Percentiles rank a stretch among this genome's conserved stretches.
Conservation (phyloP, 1,140 invertebrate genomes). For the Caerostris darwini region DNA sequence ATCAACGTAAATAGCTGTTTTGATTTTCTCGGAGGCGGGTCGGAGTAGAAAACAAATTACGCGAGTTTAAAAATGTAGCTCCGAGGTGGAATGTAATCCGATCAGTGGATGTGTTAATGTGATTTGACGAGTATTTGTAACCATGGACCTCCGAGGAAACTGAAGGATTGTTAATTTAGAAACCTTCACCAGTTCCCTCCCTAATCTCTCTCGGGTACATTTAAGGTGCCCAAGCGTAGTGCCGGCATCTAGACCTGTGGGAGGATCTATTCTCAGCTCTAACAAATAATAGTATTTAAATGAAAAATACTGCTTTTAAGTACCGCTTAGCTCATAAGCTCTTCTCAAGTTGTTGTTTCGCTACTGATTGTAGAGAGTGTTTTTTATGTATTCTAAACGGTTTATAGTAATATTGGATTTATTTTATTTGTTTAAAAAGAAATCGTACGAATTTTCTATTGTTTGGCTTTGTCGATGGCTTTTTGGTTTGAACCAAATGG, state of each 20-base stretch:
- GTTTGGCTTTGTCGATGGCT: no score
- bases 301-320: constrained; percentile 10
- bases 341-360: background rate
- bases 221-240: background rate
- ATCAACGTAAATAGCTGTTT: background rate
- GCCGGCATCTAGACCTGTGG: background rate
- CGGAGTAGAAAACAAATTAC: constrained; percentile 38
- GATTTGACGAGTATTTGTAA: constrained; percentile 26
- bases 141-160: constrained; percentile 25
- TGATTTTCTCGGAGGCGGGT: background rate
- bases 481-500: no score
- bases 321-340: background rate
- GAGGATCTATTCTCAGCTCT: background rate
- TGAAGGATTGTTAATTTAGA: constrained; percentile 46
- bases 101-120: constrained; percentile 50
- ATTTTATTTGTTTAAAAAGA: no score
- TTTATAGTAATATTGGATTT: no score
- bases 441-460: no score
- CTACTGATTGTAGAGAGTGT: no score
- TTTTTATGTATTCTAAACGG: no score
- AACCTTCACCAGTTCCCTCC: background rate
- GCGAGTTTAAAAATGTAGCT: constrained; percentile 41
- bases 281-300: no score
- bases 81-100: constrained; percentile 18
- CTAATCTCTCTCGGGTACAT: constrained; percentile 25